Conservation (phyloP, 1,140 invertebrate species). For the Euschistus heros region DNA sequence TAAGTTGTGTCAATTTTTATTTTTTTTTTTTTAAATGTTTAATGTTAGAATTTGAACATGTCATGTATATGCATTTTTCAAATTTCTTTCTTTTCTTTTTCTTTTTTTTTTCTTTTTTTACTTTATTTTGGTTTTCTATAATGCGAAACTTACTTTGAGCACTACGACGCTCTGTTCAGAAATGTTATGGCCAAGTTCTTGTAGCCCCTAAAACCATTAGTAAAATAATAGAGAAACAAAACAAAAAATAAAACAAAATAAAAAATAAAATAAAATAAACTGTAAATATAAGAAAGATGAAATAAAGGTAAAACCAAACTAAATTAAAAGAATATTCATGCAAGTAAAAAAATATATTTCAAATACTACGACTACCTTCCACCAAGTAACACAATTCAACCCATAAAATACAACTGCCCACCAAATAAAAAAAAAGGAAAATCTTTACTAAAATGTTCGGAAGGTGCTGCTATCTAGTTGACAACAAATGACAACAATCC, state of each 20-base stretch:
- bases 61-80: too few species aligned
- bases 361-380: slow-evolving; percentile 21
- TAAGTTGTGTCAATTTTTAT: too few species aligned
- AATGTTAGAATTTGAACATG: too few species aligned
- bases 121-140: background rate
- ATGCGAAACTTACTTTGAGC: slow-evolving; percentile 66
- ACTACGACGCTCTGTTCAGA: slow-evolving; percentile 77
- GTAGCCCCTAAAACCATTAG: slow-evolving; percentile 59
- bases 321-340: slow-evolving; percentile 17
- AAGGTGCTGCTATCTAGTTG: too few species aligned
- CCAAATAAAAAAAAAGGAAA: too few species aligned
- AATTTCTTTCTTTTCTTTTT: background rate
- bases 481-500: too few species aligned
- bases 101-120: background rate
- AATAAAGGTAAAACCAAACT: slow-evolving; percentile 17
- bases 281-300: slow-evolving; percentile 2
- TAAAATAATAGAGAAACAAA: slow-evolving; percentile 31
- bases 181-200: slow-evolving; percentile 79
- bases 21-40: too few species aligned
- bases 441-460: too few species aligned
- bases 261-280: slow-evolving; percentile 23
- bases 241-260: slow-evolving; percentile 31
- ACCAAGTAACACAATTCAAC: background rate
- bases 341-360: slow-evolving; percentile 22
- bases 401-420: too few species aligned